phyloP scores from a whole-genome alignment of 2,113 vertebrate species.

The Saguinus imperator region DNA sequence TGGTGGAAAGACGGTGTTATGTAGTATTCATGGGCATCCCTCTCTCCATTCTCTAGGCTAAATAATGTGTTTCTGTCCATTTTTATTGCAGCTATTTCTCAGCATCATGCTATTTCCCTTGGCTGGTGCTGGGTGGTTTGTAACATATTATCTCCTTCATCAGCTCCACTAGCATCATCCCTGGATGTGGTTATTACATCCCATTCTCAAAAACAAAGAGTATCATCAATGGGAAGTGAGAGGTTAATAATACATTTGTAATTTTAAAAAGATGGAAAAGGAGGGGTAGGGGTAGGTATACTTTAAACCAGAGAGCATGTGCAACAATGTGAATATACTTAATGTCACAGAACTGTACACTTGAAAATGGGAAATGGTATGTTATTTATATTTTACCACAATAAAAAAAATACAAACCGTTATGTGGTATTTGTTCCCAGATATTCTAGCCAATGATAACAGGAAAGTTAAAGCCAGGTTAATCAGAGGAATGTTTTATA shows the following conservation, averaged over 20 bases:
- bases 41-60: too few relatives aligned
- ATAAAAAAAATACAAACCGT: too few relatives aligned
- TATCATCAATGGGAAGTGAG: conserved; percentile 92
- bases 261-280: neutral
- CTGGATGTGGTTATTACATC: conserved; percentile 97
- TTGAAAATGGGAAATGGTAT: neutral
- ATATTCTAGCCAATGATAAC: neutral
- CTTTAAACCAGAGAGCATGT: too few relatives aligned
- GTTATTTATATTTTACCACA: neutral
- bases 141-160: conserved; percentile 96
- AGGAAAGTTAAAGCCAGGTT: neutral
- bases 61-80: neutral
- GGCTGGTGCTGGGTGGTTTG: conserved; percentile 92
- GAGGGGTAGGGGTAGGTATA: too few relatives aligned
- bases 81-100: conserved; percentile 90
- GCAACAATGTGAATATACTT: rapidly evolving
- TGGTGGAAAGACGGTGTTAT: rapidly evolving
- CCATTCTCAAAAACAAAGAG: conserved; percentile 94
- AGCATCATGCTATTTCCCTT: conserved; percentile 93
- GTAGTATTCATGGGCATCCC: rapidly evolving
- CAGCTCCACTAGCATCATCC: conserved; percentile 98
- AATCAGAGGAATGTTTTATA: neutral
- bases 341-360: neutral
- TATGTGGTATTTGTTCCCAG: neutral
- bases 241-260: conserved; percentile 83